These are phyloP conservation scores for Sitta carolinensis DNA, from an alignment of 2,797 vertebrate genomes.

Conservation along the genomic window DNA sequence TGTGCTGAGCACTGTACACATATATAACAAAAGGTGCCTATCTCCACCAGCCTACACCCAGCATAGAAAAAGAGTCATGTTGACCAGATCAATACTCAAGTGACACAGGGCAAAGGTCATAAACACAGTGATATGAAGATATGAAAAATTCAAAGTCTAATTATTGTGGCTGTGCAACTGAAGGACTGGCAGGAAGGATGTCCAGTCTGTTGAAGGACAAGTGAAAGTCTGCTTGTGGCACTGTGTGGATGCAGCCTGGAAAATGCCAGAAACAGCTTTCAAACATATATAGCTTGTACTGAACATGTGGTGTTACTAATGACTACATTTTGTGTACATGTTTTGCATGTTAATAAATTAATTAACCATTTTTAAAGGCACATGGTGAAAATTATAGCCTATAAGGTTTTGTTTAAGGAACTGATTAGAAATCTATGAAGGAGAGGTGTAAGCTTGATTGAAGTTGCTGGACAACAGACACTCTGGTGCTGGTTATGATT, in stretches of 20 bases:
- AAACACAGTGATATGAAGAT: not conserved
- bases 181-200: not conserved
- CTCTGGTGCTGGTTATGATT: not conserved
- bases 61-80: accelerated
- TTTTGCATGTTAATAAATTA: constrained; percentile 26
- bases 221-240: not conserved
- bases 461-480: not conserved
- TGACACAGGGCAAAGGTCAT: not conserved
- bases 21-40: not conserved
- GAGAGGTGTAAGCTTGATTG: not conserved
- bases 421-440: not conserved
- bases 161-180: not conserved
- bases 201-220: not conserved
- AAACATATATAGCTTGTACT: not conserved
- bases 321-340: not conserved
- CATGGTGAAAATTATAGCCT: not conserved
- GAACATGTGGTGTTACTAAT: constrained; percentile 17
- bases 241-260: not conserved
- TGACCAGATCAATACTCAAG: not conserved
- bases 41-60: not conserved
- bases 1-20: not conserved
- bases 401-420: not conserved
- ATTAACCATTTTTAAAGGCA: not conserved
- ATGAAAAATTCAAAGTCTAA: constrained; percentile 12
- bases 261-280: constrained; percentile 12